Base-by-base conservation (phyloP, 2,113 vertebrate species). In the Vidua chalybeata region DNA sequence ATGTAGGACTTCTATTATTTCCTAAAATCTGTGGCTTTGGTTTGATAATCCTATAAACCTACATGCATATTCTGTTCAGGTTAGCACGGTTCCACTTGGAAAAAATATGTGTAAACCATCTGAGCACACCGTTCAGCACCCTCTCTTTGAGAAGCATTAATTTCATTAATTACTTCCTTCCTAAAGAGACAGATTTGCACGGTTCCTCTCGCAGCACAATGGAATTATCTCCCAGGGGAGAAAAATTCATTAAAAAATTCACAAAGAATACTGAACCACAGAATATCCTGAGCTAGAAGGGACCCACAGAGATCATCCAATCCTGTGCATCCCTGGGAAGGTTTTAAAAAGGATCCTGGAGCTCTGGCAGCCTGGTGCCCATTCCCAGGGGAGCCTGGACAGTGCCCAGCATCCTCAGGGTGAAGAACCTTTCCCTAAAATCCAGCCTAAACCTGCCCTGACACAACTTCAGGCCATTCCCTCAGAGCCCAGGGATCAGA, bases 191-290 rank as follows among this genome's bases (percentile, higher is more conserved):
- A 63, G 28, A 71, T 63, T 24, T 46, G 11, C 2, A 43, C 2
- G 0, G 4, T 31, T 69, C 26, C 43, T 15, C 15, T 15, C 3
- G 0, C 20, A 59, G 27, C 6, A 22, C 7, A 37, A 13, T 0
- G 15, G 10, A 61, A 74, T 41, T 35, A 4, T 10, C 15, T 72
- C 48, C 21, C 35, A 39, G 26, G n/a, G 21, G 17, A 66, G 35
- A 45, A 67, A 58, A 54, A 37, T 1, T 1, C 4, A 28, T 71
- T n/a, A 4, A 91, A 84, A 89, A 43, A 12, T 19, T 1, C 14
- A 83, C 13, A 41, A 69, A 59, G 10, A 76, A 24, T n/a, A 26
- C 2, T 26, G 31, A 51, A 30, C 18, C 10, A 4, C 1, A 9
- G 37, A 51, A 20, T 15, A 52, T 22, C 45, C 14, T 45, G 45